Conservation (phyloP, 2,888 invertebrate genomes). For the Trichogramma dendrolimi region DNA sequence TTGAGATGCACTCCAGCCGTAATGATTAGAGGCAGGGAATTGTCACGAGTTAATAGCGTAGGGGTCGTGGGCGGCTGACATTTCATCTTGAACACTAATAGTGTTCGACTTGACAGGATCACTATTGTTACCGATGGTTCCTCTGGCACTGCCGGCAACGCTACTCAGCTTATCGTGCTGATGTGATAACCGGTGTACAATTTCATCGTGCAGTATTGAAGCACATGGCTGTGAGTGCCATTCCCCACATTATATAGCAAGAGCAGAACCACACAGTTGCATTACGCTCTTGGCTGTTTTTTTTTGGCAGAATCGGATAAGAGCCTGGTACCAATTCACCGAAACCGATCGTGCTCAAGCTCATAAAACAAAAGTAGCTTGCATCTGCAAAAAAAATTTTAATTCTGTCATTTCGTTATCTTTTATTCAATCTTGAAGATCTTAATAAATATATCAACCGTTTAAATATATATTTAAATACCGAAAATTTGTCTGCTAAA, state of each 20-base stretch:
- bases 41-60: conserved; percentile 72
- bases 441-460: not conserved
- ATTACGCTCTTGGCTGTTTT: conserved; percentile 60
- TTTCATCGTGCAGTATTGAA: conserved; percentile 86
- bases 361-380: conserved; percentile 90
- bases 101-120: conserved; percentile 62
- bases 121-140: conserved; percentile 35
- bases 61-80: conserved; percentile 55
- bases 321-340: conserved; percentile 79
- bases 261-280: conserved; percentile 85
- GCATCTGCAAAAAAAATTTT: conserved; percentile 45
- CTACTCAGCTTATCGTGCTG: conserved; percentile 54
- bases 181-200: conserved; percentile 76
- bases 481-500: not conserved
- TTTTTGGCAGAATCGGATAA: conserved; percentile 53
- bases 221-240: conserved; percentile 86
- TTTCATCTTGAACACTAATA: conserved; percentile 62
- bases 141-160: not conserved
- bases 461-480: too few species aligned
- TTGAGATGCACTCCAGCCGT: conserved; percentile 43
- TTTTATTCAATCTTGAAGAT: not conserved
- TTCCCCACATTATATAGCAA: conserved; percentile 78
- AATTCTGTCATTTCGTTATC: not conserved
- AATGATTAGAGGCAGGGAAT: conserved; percentile 55
- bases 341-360: conserved; percentile 87